phyloP scores from a whole-genome alignment of 2,797 vertebrate species.

The Gymnothorax reevesii region DNA sequence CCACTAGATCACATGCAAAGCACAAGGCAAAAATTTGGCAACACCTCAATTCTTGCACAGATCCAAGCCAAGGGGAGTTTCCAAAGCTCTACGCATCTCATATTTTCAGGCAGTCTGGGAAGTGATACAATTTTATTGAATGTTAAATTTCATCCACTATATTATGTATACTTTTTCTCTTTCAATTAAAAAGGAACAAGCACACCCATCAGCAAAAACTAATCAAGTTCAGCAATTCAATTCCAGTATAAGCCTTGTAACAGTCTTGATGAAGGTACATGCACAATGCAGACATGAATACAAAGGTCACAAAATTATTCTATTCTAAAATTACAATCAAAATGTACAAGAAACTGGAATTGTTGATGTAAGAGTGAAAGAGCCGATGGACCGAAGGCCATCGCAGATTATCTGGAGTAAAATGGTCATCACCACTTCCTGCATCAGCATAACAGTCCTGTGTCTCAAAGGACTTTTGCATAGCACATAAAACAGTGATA shows the following conservation, averaged over 20 bases:
- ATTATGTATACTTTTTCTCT: slow-evolving; percentile 44
- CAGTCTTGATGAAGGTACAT: slow-evolving; percentile 52
- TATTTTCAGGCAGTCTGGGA: slow-evolving; percentile 12
- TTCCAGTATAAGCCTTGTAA: slow-evolving; percentile 74
- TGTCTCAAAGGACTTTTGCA: neutral
- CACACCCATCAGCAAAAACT: slow-evolving; percentile 47
- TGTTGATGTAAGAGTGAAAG: neutral
- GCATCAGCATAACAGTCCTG: slow-evolving; percentile 3
- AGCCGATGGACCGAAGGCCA: neutral
- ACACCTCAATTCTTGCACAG: neutral
- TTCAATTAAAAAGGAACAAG: slow-evolving; percentile 41
- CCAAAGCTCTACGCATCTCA: neutral
- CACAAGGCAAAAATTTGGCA: neutral
- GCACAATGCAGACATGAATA: slow-evolving; percentile 55
- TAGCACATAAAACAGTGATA: neutral
- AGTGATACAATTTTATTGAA: slow-evolving; percentile 64
- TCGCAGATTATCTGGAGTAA: neutral
- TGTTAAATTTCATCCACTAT: slow-evolving; percentile 45
- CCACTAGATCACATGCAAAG: neutral
- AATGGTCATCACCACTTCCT: slow-evolving; percentile 12
- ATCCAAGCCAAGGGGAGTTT: neutral
- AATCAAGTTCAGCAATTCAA: slow-evolving; percentile 54
- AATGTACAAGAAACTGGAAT: neutral
- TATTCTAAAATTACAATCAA: slow-evolving; percentile 39
- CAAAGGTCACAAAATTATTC: slow-evolving; percentile 39